Evolutionary conservation across 2,113 vertebrate genomes (phyloP).

Genomic region (Macrotis lagotis): DNA sequence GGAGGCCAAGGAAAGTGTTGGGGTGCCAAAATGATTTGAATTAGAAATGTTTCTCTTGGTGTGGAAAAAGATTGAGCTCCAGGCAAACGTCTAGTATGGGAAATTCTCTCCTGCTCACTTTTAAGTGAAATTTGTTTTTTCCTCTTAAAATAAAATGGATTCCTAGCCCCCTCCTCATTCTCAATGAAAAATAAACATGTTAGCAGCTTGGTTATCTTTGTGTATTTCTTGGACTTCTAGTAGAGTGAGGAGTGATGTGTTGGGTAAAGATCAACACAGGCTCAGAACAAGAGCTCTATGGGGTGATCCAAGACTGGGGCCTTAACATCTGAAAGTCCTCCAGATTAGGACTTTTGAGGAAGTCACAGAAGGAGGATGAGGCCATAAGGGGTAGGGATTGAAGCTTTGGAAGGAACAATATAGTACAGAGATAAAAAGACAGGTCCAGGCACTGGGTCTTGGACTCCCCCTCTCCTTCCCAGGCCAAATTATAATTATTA

Average conservation of each 20-base stretch:
- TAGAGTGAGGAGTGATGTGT: constrained; percentile 29
- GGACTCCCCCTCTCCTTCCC: constrained; percentile 16
- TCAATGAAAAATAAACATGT: not conserved
- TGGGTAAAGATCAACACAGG: not conserved
- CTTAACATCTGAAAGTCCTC: not conserved
- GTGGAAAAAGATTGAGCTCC: not conserved
- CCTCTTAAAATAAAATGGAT: constrained; percentile 14
- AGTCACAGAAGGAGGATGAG: not conserved
- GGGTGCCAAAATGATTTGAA: not conserved
- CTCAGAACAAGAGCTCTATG: not conserved
- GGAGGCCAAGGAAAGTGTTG: constrained; percentile 50
- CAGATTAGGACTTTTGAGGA: not conserved
- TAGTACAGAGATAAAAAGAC: constrained; percentile 43
- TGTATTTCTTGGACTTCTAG: constrained; percentile 47
- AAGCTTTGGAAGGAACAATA: constrained; percentile 52
- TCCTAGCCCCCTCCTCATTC: constrained; percentile 27
- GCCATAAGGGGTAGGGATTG: not conserved
- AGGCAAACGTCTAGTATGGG: not conserved
- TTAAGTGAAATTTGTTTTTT: constrained; percentile 23
- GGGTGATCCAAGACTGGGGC: not conserved
- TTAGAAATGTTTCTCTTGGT: not conserved
- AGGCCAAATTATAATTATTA: constrained; percentile 48
- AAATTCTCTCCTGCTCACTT: not conserved
- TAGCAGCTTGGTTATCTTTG: constrained; percentile 32
- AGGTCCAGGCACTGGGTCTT: not conserved